phyloP scores from a whole-genome alignment of 2,113 vertebrate genomes.

The Hymenochirus boettgeri region DNA sequence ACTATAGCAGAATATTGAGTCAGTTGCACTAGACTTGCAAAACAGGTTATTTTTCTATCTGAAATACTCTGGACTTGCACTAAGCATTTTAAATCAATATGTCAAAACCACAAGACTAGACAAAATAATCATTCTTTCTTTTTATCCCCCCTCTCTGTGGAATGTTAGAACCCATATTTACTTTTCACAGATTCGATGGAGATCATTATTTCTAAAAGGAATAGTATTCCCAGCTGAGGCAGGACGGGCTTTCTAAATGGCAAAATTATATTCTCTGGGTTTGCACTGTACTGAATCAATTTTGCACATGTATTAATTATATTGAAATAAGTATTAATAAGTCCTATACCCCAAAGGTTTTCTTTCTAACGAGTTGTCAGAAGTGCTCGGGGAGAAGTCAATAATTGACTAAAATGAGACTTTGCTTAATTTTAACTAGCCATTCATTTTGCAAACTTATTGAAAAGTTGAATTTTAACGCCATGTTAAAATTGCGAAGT shows the following conservation, averaged over 20 bases:
- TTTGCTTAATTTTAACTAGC: too few relatives aligned
- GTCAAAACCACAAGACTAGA: constrained; percentile 11
- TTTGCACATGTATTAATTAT: too few relatives aligned
- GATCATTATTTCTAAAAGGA: not conserved
- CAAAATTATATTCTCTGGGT: not conserved
- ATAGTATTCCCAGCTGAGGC: not conserved
- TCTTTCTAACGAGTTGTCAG: too few relatives aligned
- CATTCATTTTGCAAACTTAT: too few relatives aligned
- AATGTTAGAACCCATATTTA: constrained; percentile 3
- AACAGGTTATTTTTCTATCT: constrained; percentile 7
- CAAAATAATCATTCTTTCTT: constrained; percentile 10
- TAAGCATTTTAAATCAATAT: constrained; percentile 1
- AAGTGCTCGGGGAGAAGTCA: too few relatives aligned
- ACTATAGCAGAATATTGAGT: constrained; percentile 1
- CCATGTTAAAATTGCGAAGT: too few relatives aligned
- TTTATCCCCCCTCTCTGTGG: not conserved
- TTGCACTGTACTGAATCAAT: too few relatives aligned
- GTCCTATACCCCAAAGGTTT: too few relatives aligned
- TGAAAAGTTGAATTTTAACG: too few relatives aligned
- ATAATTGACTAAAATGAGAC: too few relatives aligned
- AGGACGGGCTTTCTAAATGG: not conserved
- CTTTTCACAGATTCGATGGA: not conserved
- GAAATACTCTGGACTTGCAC: not conserved
- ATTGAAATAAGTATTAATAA: too few relatives aligned
- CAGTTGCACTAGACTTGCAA: not conserved